Base-by-base conservation (phyloP, 2,113 vertebrate genomes). In the Nanorana parkeri region DNA sequence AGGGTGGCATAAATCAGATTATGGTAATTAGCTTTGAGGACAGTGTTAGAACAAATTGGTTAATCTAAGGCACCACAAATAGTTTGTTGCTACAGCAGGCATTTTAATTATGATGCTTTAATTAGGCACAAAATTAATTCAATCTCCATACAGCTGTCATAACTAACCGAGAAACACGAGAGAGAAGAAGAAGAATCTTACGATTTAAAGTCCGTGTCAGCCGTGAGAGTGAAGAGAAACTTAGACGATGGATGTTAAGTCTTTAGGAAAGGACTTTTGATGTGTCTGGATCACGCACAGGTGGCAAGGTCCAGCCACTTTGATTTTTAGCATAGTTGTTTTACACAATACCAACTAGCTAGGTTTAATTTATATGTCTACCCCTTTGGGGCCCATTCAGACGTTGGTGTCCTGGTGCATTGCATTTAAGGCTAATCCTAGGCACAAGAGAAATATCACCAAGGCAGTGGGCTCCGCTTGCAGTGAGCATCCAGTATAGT, bases 51-150 rank as follows among this genome's bases (percentile, higher is more conserved):
- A 82, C 80, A 82, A 82, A 82, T 67, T 82, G 80, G 61, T 82
- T 82, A 67, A 82, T 75, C 80, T 75, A 66, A 73, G 67, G 71
- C 80, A 75, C 52, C 71, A 67, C 71, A 75, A 82, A 82, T 82
- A 75, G 80, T 82, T 82, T 82, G 80, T 82, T 67, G 69, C 71
- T 82, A 74, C 80, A 75, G 69, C 69, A 41, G 71, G 28, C 51
- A 36, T 75, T 82, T 82, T 82, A 75, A 82, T 82, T 82, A 82
- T 67, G 69, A 75, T 82, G 71, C 80, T 82, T 82, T 82, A 82
- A 82, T 82, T 74, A 82, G 80, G 80, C 69, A 75, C 80, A 74
- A 56, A 67, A 75, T 82, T 82, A 75, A 82, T 82, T 82, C 71
- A 82, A 66, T 74, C 80, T 66, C 32, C 52, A 41, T 82, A 58